Evolutionary conservation across 2,113 vertebrate genomes (phyloP).

Genomic region (Tyrannus savana): DNA sequence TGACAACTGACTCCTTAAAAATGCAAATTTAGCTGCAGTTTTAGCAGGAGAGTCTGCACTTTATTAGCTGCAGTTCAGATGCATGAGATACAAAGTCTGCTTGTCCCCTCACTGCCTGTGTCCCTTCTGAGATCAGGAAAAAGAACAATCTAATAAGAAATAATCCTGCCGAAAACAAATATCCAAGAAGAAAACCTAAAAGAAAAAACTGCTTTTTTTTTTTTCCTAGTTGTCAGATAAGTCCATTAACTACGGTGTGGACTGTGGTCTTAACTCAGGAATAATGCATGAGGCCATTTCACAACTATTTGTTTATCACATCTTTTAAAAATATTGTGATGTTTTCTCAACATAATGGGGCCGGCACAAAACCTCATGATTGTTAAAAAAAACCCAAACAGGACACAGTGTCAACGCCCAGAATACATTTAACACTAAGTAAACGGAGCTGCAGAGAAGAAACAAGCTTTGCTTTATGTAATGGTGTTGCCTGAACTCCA

Average conservation of each 20-base stretch:
- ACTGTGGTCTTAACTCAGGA: slow-evolving; percentile 22
- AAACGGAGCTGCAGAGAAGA: background rate
- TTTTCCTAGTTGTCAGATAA: background rate
- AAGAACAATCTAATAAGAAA: slow-evolving; percentile 55
- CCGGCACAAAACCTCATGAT: background rate
- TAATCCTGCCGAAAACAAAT: slow-evolving; percentile 11
- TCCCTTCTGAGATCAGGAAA: slow-evolving; percentile 7
- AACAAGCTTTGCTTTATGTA: background rate
- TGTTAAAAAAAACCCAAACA: background rate
- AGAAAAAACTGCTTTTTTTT: background rate
- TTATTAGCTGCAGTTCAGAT: slow-evolving; percentile 26
- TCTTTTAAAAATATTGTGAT: background rate
- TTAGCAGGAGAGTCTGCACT: background rate
- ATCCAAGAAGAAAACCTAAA: slow-evolving; percentile 7
- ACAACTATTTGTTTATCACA: background rate
- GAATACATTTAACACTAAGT: background rate
- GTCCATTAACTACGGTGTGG: background rate
- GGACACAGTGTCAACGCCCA: background rate
- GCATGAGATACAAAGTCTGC: background rate
- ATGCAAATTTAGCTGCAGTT: background rate
- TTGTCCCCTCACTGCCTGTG: background rate
- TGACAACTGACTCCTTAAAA: slow-evolving; percentile 22
- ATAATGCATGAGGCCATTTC: background rate
- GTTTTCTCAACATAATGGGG: background rate
- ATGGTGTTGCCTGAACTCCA: background rate